phyloP scores from a whole-genome alignment of 1,140 invertebrate genomes.

The Aphis craccivora region DNA sequence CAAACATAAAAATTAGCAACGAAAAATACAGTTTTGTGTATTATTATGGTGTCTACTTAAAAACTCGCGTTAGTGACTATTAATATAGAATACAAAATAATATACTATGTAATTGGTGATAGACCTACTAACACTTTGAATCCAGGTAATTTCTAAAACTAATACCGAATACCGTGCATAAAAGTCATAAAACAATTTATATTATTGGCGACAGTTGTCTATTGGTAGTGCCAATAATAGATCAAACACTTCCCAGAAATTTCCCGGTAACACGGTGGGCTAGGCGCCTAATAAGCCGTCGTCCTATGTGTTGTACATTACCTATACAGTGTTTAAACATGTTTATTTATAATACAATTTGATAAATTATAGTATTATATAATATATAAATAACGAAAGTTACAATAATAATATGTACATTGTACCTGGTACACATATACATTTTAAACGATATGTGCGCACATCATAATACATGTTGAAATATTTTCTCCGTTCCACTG shows the following conservation, averaged over 20 bases:
- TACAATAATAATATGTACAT: background rate
- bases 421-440: background rate
- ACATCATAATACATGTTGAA: background rate
- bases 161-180: background rate
- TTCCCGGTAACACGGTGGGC: background rate
- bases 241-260: background rate
- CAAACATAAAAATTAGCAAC: background rate
- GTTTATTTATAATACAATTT: background rate
- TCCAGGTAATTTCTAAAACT: background rate
- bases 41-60: background rate
- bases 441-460: background rate
- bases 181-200: too few relatives aligned
- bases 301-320: background rate
- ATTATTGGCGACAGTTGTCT: background rate
- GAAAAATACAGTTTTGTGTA: background rate
- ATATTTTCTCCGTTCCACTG: background rate
- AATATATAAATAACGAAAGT: background rate
- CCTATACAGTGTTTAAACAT: background rate
- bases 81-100: background rate
- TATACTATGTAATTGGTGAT: background rate
- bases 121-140: background rate
- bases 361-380: background rate
- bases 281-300: background rate
- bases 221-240: background rate
- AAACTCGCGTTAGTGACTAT: too few relatives aligned